Conservation (phyloP, 2,113 vertebrate species). For the Leucoraja erinaceus region DNA sequence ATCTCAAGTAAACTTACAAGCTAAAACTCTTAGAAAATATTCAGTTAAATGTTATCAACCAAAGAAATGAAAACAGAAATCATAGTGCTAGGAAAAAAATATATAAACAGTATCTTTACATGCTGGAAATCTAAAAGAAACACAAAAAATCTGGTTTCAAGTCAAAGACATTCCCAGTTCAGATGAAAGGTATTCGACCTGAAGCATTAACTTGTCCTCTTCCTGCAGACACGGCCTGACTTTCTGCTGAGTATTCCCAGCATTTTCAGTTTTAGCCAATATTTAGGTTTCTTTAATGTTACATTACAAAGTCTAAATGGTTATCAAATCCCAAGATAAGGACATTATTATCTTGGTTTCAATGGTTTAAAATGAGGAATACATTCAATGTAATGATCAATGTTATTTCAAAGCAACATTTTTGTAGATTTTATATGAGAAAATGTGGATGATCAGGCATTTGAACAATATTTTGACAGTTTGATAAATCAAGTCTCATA, state of each 20-base stretch:
- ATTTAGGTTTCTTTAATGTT: not conserved
- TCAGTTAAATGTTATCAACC: not conserved
- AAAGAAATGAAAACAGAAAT: not conserved
- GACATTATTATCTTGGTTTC: too few relatives aligned
- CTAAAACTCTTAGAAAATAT: not conserved
- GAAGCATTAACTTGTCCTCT: too few relatives aligned
- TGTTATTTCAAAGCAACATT: not conserved
- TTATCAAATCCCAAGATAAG: not conserved
- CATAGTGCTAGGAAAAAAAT: too few relatives aligned
- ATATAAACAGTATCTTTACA: too few relatives aligned
- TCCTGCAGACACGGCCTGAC: too few relatives aligned
- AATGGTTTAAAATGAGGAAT: not conserved
- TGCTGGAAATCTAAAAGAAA: too few relatives aligned
- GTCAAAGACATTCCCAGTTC: too few relatives aligned
- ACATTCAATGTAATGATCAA: not conserved
- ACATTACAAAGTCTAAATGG: not conserved
- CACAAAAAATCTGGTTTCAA: too few relatives aligned
- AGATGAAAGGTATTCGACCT: too few relatives aligned
- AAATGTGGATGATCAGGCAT: not conserved
- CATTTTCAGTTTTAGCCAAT: too few relatives aligned
- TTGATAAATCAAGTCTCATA: not conserved
- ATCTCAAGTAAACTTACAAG: not conserved
- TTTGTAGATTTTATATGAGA: not conserved
- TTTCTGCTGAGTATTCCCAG: too few relatives aligned
- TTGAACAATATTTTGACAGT: not conserved